These are phyloP conservation scores for Poeciliopsis infans DNA, from an alignment of 2,797 vertebrate genomes.

Conservation along the genomic window DNA sequence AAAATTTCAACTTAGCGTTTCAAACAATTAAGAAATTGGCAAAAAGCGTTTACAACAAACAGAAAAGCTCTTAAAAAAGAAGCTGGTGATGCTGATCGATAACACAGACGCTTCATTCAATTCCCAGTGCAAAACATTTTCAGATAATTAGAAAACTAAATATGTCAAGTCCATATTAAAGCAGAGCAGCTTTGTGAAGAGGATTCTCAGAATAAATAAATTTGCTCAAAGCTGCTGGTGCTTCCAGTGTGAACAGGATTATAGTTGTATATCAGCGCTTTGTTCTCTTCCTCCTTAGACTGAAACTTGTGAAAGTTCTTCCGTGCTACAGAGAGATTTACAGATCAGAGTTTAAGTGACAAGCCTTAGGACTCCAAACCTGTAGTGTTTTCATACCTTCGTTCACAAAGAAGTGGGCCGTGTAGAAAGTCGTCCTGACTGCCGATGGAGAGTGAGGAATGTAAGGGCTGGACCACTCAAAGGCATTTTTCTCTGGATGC, in stretches of 20 bases:
- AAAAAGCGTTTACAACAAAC: neutral
- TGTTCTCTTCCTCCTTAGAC: conserved; percentile 59
- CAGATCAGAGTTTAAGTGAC: neutral
- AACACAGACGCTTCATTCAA: neutral
- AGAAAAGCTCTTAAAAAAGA: neutral
- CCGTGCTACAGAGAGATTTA: conserved; percentile 69
- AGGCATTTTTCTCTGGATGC: conserved; percentile 96
- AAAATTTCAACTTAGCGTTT: neutral
- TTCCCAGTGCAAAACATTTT: neutral
- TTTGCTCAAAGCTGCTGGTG: conserved; percentile 55
- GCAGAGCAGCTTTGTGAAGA: neutral
- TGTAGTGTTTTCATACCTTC: conserved; percentile 83
- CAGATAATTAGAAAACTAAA: conserved; percentile 2
- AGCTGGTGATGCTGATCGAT: neutral
- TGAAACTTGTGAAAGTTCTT: conserved; percentile 78
- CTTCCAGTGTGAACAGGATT: conserved; percentile 53
- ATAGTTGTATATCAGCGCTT: conserved; percentile 81
- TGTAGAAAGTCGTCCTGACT: conserved; percentile 84
- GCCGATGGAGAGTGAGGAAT: conserved; percentile 83
- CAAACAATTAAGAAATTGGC: neutral
- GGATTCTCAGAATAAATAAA: conserved; percentile 58
- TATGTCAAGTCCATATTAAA: neutral
- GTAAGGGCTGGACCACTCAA: conserved; percentile 84
- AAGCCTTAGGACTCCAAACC: neutral
- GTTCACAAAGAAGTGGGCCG: conserved; percentile 89